phyloP scores from a whole-genome alignment of 2,888 invertebrate genomes.

The Archips xylosteana region DNA sequence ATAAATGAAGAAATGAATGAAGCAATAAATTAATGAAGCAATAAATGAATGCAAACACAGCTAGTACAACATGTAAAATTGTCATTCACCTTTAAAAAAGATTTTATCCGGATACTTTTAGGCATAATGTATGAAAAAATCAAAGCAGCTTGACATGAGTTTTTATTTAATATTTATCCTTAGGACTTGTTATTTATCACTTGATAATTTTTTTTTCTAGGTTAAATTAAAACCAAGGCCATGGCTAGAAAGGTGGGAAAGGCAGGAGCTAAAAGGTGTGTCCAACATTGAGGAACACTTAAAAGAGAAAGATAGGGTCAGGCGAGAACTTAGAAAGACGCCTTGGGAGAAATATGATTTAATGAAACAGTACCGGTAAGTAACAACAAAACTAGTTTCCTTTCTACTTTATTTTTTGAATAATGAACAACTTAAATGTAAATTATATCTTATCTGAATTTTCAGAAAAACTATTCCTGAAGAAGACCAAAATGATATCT shows the following conservation, averaged over 20 bases:
- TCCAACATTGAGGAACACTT: slow-evolving; percentile 85
- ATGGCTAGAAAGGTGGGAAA: slow-evolving; percentile 97
- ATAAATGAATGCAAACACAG: too few species aligned
- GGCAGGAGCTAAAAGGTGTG: slow-evolving; percentile 91
- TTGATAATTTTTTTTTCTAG: slow-evolving; percentile 58
- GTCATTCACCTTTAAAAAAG: neutral
- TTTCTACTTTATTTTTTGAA: too few species aligned
- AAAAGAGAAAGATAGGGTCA: slow-evolving; percentile 79
- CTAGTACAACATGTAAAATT: neutral
- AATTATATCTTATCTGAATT: slow-evolving; percentile 27
- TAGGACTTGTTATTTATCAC: too few species aligned
- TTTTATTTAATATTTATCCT: too few species aligned
- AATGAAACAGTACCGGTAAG: slow-evolving; percentile 96
- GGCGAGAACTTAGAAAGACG: slow-evolving; percentile 85
- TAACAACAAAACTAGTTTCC: neutral
- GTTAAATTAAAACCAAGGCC: slow-evolving; percentile 92
- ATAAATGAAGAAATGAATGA: too few species aligned
- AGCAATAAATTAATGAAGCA: too few species aligned
- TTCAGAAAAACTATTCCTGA: slow-evolving; percentile 92
- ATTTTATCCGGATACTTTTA: too few species aligned
- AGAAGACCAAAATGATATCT: slow-evolving; percentile 95
- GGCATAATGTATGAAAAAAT: too few species aligned
- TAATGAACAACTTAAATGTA: neutral
- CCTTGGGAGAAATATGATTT: slow-evolving; percentile 97
- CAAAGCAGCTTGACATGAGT: too few species aligned